Base-by-base conservation (phyloP, 2,113 vertebrate genomes). In the Tychaedon coryphoeus region DNA sequence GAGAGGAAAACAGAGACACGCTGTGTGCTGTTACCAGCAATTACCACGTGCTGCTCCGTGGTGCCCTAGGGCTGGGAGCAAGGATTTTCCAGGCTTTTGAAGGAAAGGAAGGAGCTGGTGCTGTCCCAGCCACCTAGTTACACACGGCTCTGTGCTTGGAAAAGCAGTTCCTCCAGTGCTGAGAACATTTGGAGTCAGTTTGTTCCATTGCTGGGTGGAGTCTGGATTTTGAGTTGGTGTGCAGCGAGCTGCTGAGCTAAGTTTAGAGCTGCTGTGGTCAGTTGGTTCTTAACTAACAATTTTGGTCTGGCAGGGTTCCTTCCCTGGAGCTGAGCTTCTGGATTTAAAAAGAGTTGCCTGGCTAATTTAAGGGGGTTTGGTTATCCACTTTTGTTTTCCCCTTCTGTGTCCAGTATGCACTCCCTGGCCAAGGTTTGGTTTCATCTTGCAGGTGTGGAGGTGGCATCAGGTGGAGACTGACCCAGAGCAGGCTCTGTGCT, bases 251-350 rank as follows among this genome's bases (percentile, higher is more conserved):
- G 66, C 88, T 67, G 75, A 83, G 42, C 88, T 92, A 54, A 93
- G 1, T 92, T 95, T 62, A 54, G 54, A 45, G 42, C 58, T 45
- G 67, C 72, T 91, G 69, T 66, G 80, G 86, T 66, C 76, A 61
- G 66, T 2, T 8, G 64, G 58, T 50, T 43, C 42, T 23, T 53
- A 53, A 12, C 31, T 26, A 28, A 28, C n/a, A 58, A 5, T 80
- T 93, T 77, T 77, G 83, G 83, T 73, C 42, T 94, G 93, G 64
- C 86, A 62, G 25, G 10, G 33, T 26, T 88, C 40, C 31, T 65
- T 53, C 19, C 69, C 28, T 16, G 31, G 26, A 28, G 25, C 84
- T 36, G 40, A 36, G 7, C 62, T 79, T 48, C 58, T 56, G 57
- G 12, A n/a, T 57, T 26, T 31, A 5, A 28, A 25, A 61, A 28